phyloP scores from a whole-genome alignment of 2,113 vertebrate genomes.

The Ornithorhynchus anatinus region DNA sequence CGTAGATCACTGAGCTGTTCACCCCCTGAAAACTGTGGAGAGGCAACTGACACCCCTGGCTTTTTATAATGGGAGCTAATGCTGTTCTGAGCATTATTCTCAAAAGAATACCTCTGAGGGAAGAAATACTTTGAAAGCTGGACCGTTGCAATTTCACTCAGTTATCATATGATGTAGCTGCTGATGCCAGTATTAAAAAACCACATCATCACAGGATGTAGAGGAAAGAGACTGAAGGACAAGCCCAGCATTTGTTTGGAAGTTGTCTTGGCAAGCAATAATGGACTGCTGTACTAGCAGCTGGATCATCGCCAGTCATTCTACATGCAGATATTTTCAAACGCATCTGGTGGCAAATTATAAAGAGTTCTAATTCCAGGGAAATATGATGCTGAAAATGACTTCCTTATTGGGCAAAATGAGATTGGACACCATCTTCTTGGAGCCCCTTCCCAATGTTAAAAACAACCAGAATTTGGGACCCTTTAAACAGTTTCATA shows the following conservation, averaged over 20 bases:
- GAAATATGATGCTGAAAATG: conserved; percentile 1
- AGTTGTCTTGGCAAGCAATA: conserved; percentile 28
- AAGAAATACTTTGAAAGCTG: not conserved
- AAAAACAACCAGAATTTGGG: not conserved
- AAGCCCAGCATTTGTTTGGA: conserved; percentile 11
- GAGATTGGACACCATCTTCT: not conserved
- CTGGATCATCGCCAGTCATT: conserved; percentile 19
- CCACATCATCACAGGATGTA: conserved; percentile 55
- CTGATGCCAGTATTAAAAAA: conserved; percentile 45
- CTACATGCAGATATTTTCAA: conserved; percentile 8
- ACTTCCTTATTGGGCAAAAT: not conserved
- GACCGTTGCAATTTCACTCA: not conserved
- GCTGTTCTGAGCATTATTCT: no score
- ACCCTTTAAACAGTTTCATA: not conserved
- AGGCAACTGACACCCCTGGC: no score
- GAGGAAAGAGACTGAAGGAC: conserved; percentile 9
- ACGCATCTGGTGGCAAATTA: conserved; percentile 24
- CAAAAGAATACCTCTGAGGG: no score
- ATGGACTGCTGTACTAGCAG: conserved; percentile 19
- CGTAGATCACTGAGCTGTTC: no score
- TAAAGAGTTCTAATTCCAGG: conserved; percentile 5
- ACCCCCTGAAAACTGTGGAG: no score
- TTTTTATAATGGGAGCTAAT: no score
- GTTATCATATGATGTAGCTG: conserved; percentile 5
- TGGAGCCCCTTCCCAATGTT: not conserved